Evolutionary conservation across 2,113 vertebrate genomes (phyloP), one percentile per base, ranked within the genome.

Genomic region (Paracanthobrama guichenoti): DNA sequence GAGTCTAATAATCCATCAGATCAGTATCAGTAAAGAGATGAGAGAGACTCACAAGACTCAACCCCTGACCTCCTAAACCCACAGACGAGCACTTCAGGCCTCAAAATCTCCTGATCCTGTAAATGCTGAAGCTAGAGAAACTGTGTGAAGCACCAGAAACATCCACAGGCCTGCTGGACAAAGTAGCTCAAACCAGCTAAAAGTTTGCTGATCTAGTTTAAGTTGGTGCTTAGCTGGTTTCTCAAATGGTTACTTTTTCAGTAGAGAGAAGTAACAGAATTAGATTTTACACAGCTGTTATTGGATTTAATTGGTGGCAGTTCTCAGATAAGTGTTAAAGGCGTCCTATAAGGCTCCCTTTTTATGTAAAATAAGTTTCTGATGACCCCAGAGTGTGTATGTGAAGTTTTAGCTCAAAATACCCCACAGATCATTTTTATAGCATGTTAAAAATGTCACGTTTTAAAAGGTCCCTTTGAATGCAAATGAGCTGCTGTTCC

Each of bases 1-100:
- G 87, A 67, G 28, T 86, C 82, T 48, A 39, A 88, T 85, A 82
- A 20, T 92, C 90, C 87, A 72, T 82, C 85, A 64, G 87, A 89
- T 91, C 85, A 81, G 72, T 87, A 88, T 92, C 89, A 88, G 77
- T 91, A 13, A 88, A 88, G 85, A 86, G 89, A 92, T 87, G 81
- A 90, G 90, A 88, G 87, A 88, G 7, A 88, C 20, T 89, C 79
- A 77, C 87, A 87, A 84, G 74, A 22, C 85, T 31, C 85, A 88
- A 89, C 87, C 59, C 88, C 9, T 87, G 83, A 92, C 88, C 88
- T 84, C 26, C n/a, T 57, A 46, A 39, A 2, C 53, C 42, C 46
- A 1, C 53, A 35, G 3, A 78, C 1, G 74, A 53, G 24, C 6
- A 60, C 44, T 22, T 75, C 12, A 31, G 73, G 48, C 73, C 46